Conservation (phyloP, 1,140 invertebrate species). For the Monomorium pharaonis region DNA sequence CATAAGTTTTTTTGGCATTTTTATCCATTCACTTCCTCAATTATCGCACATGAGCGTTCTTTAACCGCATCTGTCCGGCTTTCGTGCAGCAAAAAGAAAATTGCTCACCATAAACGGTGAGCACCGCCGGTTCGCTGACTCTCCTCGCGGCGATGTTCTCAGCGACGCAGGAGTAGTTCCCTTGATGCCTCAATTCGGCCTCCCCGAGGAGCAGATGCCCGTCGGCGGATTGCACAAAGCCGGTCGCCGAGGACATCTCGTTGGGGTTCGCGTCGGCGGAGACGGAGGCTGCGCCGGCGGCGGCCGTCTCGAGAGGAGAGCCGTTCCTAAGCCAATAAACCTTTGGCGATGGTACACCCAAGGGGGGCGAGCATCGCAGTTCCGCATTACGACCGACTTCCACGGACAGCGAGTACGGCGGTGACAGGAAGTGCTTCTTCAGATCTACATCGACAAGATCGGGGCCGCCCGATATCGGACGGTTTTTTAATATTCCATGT, state of each 20-base stretch:
- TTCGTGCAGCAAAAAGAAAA: conserved; percentile 19
- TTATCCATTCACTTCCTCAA: background rate
- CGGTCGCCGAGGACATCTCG: conserved; percentile 90
- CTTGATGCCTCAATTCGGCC: conserved; percentile 87
- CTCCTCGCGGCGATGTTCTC: conserved; percentile 96
- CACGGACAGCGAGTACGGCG: conserved; percentile 93
- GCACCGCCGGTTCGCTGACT: conserved; percentile 93
- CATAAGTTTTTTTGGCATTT: background rate
- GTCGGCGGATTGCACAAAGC: conserved; percentile 83
- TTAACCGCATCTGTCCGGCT: background rate
- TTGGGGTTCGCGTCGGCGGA: conserved; percentile 81
- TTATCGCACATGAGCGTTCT: background rate
- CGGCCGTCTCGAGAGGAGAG: conserved; percentile 88
- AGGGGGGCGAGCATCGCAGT: conserved; percentile 94
- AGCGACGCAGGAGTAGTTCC: conserved; percentile 98
- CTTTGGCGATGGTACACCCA: conserved; percentile 93
- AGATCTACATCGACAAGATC: conserved; percentile 87
- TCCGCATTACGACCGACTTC: conserved; percentile 93
- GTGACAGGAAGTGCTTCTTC: conserved; percentile 92
- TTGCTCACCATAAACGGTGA: conserved; percentile 96
- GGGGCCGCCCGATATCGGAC: background rate
- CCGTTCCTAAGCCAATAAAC: conserved; percentile 93
- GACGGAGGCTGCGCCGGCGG: conserved; percentile 89
- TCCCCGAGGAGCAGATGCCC: conserved; percentile 96
- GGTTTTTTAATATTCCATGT: conserved; percentile 76